Evolutionary conservation across 1,140 invertebrate genomes (phyloP), one percentile per base, ranked within the genome.

Genomic region (Hestina assimilis): DNA sequence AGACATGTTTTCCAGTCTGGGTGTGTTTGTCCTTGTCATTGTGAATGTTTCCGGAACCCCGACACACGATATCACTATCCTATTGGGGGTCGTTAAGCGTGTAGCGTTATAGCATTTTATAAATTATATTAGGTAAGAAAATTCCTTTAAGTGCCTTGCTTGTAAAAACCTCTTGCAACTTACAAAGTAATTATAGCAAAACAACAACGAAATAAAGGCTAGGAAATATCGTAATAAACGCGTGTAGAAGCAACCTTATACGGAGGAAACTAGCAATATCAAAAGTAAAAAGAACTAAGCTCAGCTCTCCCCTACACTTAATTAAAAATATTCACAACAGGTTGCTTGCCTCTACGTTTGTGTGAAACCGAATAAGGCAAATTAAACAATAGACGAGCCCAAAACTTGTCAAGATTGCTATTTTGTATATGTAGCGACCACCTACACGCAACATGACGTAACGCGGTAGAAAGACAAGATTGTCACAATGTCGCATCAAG

Each of bases 261-360:
- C 17, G 40, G 40, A 55, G 53, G 51, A 60, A 60, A 63, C 48
- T 57, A 63, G 54, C 60, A 56, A 60, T 52, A 38, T 38, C 33
- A 38, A 38, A 38, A 17, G 33, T 38, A 38, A 17, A 19, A 38
- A 38, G 33, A 38, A 17, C 33, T 38, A 11, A 52, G 56, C 57
- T 57, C 58, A 67, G 66, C 63, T 47, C 65, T 59, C 57, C 65
- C 55, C 64, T 54, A 58, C 63, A 73, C 74, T 79, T 77, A 79
- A 79, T 79, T 79, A 79, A 80, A 79, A 80, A 80, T 74, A n/a
- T 80, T 77, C 68, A 72, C 77, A 80, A 77, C 77, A 80, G 77
- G 77, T 79, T 69, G 73, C 66, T 67, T 59, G 59, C 75, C 64
- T 63, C 65, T 56, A 59, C 53, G 66, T 66, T 63, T 56, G 33